phyloP scores from a whole-genome alignment of 2,113 vertebrate genomes.

The Cisticola juncidis region DNA sequence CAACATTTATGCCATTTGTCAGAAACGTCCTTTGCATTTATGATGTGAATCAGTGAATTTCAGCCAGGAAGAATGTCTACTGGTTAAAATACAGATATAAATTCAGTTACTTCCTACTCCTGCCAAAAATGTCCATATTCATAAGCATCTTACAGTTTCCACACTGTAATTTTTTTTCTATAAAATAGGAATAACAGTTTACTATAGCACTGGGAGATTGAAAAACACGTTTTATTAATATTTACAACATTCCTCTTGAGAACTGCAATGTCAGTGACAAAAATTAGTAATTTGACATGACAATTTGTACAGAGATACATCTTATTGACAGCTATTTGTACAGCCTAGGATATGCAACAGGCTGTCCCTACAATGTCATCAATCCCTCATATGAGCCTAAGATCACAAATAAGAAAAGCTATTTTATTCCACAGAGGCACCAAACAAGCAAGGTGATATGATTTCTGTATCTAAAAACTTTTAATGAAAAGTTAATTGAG shows the following conservation, averaged over 20 bases:
- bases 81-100: not conserved
- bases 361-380: not conserved
- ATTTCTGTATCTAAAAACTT: not conserved
- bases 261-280: not conserved
- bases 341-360: not conserved
- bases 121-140: not conserved
- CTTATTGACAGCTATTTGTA: not conserved
- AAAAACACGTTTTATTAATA: not conserved
- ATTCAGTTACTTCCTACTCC: not conserved
- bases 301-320: not conserved
- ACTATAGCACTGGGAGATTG: not conserved
- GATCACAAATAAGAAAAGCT: not conserved
- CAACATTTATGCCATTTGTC: constrained; percentile 9
- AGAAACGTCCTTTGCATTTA: not conserved
- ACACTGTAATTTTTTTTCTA: not conserved
- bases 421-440: not conserved
- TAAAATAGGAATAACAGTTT: not conserved
- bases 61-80: not conserved
- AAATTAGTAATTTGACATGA: not conserved
- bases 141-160: not conserved
- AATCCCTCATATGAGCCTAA: not conserved
- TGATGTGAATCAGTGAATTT: not conserved
- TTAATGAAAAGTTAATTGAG: not conserved
- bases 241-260: not conserved
- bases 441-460: not conserved